Percentiles rank a stretch among this genome's conserved stretches.
Conservation (phyloP, 2,888 invertebrate species). For the Sisyra nigra region DNA sequence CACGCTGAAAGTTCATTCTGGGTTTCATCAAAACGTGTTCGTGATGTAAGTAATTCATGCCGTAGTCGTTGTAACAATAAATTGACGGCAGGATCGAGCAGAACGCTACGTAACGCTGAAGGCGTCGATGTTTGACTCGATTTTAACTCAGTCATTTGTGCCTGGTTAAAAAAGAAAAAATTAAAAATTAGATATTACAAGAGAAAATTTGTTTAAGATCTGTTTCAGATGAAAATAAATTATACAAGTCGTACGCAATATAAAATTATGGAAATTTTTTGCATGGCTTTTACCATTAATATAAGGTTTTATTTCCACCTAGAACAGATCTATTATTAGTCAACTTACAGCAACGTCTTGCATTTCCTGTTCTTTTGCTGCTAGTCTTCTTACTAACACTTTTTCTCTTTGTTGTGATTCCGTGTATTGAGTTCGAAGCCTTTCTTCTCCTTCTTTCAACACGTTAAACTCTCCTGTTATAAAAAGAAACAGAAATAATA, state of each 20-base stretch:
- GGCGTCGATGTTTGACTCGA: slow-evolving; percentile 58
- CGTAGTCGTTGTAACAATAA: slow-evolving; percentile 80
- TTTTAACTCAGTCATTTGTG: slow-evolving; percentile 87
- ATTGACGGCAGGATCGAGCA: slow-evolving; percentile 92
- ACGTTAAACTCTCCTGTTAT: slow-evolving; percentile 52
- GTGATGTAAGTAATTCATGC: slow-evolving; percentile 76
- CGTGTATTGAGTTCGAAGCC: slow-evolving; percentile 61
- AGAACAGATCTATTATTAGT: too few species aligned
- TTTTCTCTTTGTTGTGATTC: slow-evolving; percentile 86
- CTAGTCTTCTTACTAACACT: slow-evolving; percentile 77
- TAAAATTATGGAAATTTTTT: too few species aligned
- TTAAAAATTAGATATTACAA: background rate
- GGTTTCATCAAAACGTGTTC: slow-evolving; percentile 86
- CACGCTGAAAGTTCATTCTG: slow-evolving; percentile 96
- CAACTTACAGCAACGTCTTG: slow-evolving; percentile 85
- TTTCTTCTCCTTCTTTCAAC: slow-evolving; percentile 62
- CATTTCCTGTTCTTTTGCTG: slow-evolving; percentile 92
- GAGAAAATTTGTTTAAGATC: too few species aligned
- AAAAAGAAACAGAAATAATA: slow-evolving; percentile 8
- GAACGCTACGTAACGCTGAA: slow-evolving; percentile 58
- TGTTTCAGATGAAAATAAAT: too few species aligned
- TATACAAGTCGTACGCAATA: too few species aligned
- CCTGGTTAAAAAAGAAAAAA: too few species aligned
- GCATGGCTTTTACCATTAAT: too few species aligned
- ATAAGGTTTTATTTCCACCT: too few species aligned